Conservation (phyloP, 2,113 vertebrate species). For the Pycnonotus jocosus region DNA sequence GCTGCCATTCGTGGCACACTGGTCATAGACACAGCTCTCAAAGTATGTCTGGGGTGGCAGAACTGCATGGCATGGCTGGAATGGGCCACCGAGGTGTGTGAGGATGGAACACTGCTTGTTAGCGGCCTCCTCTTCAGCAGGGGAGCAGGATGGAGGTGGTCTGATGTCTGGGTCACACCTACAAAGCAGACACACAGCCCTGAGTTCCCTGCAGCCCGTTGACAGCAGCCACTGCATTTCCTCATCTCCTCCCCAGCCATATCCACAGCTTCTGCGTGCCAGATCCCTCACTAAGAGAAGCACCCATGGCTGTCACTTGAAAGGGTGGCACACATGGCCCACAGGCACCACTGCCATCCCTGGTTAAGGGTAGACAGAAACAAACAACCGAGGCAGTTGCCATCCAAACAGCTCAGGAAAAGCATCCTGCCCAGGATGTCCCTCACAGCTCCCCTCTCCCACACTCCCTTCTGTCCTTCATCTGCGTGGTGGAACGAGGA, state of each 20-base stretch:
- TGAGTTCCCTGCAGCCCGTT: background rate
- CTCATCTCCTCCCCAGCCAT: background rate
- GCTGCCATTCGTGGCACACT: slow-evolving; percentile 67
- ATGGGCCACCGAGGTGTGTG: slow-evolving; percentile 60
- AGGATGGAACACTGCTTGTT: slow-evolving; percentile 69
- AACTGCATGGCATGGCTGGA: slow-evolving; percentile 66
- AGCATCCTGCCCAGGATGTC: background rate
- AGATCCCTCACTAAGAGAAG: background rate
- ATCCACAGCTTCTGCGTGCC: background rate
- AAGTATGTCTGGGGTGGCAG: slow-evolving; percentile 69
- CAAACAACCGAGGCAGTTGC: rapidly evolving
- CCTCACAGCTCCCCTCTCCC: background rate
- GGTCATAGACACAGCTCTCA: slow-evolving; percentile 73
- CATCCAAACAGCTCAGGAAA: background rate
- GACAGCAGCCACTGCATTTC: background rate
- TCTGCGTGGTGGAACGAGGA: background rate
- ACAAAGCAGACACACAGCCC: background rate
- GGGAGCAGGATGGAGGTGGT: background rate
- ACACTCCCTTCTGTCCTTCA: background rate
- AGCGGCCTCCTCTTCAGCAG: background rate
- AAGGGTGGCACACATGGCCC: background rate
- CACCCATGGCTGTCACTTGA: background rate
- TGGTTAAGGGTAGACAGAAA: background rate
- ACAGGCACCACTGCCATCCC: background rate
- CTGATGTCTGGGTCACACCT: background rate